Evolutionary conservation across 2,797 vertebrate species (phyloP).

Genomic region (Diplodus sargus): DNA sequence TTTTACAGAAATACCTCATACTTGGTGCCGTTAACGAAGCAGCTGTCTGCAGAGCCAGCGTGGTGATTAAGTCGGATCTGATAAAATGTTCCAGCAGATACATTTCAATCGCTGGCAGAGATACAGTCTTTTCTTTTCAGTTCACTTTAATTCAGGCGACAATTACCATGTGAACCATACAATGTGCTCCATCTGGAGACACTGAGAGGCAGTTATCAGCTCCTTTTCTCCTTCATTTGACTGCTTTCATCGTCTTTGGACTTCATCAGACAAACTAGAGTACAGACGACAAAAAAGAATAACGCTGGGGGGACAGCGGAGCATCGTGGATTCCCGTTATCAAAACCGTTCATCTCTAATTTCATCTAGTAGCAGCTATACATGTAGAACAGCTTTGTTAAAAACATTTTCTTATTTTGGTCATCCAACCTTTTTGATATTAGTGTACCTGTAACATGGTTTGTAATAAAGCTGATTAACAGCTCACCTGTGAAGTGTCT

Average conservation of each 20-base stretch:
- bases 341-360: background rate
- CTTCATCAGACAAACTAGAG: background rate
- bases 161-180: background rate
- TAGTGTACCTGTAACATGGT: no score
- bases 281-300: background rate
- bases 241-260: background rate
- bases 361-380: background rate
- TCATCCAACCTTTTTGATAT: no score
- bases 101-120: background rate
- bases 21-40: background rate
- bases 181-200: background rate
- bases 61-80: constrained; percentile 1
- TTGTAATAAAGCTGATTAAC: no score
- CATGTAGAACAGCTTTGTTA: background rate
- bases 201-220: background rate
- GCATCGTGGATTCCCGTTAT: background rate
- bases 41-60: background rate
- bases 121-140: background rate
- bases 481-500: no score
- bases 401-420: background rate
- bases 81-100: constrained; percentile 2
- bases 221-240: background rate
- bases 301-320: background rate
- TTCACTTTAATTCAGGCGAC: constrained; percentile 1
- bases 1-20: constrained; percentile 24